phyloP scores from a whole-genome alignment of 2,888 invertebrate genomes.

The Hypomecis atomaria region DNA sequence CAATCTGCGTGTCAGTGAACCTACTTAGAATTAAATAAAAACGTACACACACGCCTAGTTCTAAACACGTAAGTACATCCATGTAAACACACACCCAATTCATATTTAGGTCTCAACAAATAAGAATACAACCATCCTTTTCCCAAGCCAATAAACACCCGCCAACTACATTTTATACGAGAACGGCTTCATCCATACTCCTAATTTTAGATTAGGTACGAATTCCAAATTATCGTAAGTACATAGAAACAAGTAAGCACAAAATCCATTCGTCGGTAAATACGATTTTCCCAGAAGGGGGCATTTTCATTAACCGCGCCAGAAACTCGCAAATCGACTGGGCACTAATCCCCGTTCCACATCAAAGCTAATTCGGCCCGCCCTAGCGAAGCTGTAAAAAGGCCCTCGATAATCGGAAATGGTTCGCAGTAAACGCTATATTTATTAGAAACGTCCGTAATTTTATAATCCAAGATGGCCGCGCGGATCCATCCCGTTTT shows the following conservation, averaged over 20 bases:
- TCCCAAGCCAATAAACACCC: no score
- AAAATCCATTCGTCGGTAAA: constrained; percentile 14
- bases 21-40: no score
- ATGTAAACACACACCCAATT: no score
- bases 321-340: constrained; percentile 36
- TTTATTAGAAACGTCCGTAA: constrained; percentile 34
- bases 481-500: constrained; percentile 29
- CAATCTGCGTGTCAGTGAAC: no score
- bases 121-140: no score
- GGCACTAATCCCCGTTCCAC: constrained; percentile 34
- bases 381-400: constrained; percentile 27
- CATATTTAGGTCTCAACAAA: no score
- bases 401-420: constrained; percentile 34
- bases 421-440: constrained; percentile 35
- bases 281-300: constrained; percentile 12
- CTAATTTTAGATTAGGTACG: not conserved
- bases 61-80: no score
- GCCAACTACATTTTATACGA: not conserved
- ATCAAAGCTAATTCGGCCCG: constrained; percentile 35
- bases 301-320: constrained; percentile 23
- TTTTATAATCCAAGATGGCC: constrained; percentile 39
- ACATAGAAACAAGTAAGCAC: constrained; percentile 17
- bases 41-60: no score
- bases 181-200: not conserved
- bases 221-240: not conserved